Percentiles rank a stretch among this genome's conserved stretches.
These are phyloP conservation scores for Campaea margaritaria DNA, from an alignment of 2,888 invertebrate genomes.

Conservation along the genomic window DNA sequence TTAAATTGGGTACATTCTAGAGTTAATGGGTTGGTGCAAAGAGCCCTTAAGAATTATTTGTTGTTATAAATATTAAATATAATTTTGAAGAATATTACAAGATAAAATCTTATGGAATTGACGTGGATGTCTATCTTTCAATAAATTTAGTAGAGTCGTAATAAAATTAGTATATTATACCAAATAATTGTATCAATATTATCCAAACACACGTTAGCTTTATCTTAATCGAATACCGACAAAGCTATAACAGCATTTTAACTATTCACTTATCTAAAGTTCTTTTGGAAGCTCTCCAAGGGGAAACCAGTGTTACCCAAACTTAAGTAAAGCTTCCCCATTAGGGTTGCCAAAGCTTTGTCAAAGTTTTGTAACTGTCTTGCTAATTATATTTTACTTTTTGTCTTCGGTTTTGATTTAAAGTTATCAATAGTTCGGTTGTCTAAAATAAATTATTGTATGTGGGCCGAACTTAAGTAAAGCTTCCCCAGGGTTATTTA, in stretches of 20 bases:
- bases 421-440: no score
- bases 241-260: constrained; percentile 2
- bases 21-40: no score
- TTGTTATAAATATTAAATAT: no score
- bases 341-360: constrained; percentile 2
- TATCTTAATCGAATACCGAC: neutral
- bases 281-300: constrained; percentile 15
- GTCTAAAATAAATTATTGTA: no score
- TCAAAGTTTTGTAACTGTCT: neutral
- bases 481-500: neutral
- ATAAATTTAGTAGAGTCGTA: no score
- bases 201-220: constrained; percentile 1
- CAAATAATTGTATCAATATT: neutral
- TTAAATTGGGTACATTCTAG: no score
- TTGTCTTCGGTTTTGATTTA: no score
- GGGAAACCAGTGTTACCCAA: constrained; percentile 15
- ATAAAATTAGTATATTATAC: neutral
- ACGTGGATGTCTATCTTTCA: no score
- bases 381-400: neutral
- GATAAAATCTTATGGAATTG: no score
- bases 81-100: no score
- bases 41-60: no score
- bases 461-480: constrained; percentile 8
- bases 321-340: constrained; percentile 3
- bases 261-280: constrained; percentile 22